Base-by-base conservation (phyloP, 2,888 invertebrate species). In the Mactromeris polynyma region DNA sequence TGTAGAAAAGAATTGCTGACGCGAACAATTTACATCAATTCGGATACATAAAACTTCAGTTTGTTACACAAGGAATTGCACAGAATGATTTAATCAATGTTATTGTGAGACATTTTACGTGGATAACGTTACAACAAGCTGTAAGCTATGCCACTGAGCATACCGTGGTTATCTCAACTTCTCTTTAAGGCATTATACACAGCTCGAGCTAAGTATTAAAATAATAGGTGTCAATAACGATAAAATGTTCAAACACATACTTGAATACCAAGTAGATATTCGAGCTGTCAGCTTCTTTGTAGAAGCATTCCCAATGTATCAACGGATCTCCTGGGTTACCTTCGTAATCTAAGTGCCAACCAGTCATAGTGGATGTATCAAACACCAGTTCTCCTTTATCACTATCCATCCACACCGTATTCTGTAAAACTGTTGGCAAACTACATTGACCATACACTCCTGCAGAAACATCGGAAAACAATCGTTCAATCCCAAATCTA, bases 351-450 rank as follows among this genome's bases (percentile, higher is more conserved):
- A 88, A 85, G 31, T 81, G 73, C 88, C 88, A 88, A 0, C 88
- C 88, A 40, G 85, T 58, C 82, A 88, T 85, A 14, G 51, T 77
- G 0, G 17, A 40, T 2, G 81, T 78, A 21, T 33, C 40, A 58
- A 88, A 88, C 1, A 40, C 77, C 14, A 88, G 36, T 42, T 77
- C 58, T 0, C 85, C 88, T 58, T 88, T 85, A n/a, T 82, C 64
- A 36, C 88, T 88, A 19, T 88, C 88, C 9, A 46, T 54, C 88
- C 88, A 88, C 0, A 81, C 85, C 17, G 85, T 58, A 33, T 82
- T 85, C 46, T 78, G 77, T 38, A 88, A 86, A 0, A 46, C n/a
- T 21, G 36, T 36, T 17, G 86, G 86, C 38, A 86, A 38, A 14
- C 26, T 73, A 40, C 88, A 88, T 58, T 38, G 69, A 21, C 58